phyloP scores from a whole-genome alignment of 2,113 vertebrate species.

The Mastomys natalensis region DNA sequence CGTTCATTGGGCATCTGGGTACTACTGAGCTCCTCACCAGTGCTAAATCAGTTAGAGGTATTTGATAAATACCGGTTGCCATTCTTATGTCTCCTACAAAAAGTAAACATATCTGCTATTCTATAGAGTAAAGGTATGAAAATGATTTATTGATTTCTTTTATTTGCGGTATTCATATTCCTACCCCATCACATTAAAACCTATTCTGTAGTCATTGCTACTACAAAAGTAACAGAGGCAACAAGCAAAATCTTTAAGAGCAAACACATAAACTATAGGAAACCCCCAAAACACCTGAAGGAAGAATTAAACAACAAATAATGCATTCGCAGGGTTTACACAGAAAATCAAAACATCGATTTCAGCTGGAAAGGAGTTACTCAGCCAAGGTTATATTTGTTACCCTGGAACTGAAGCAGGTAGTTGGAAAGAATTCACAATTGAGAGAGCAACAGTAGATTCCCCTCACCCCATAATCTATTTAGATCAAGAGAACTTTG shows the following conservation, averaged over 20 bases:
- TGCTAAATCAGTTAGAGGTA: neutral
- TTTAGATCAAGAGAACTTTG: conserved; percentile 71
- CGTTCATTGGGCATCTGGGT: neutral
- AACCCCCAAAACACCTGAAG: neutral
- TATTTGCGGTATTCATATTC: neutral
- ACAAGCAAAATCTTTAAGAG: neutral
- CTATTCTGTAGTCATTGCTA: neutral
- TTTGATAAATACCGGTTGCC: neutral
- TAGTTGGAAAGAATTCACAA: conserved; percentile 71
- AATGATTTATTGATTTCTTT: neutral
- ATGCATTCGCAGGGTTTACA: neutral
- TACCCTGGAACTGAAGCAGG: conserved; percentile 58
- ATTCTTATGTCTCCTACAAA: conserved; percentile 11
- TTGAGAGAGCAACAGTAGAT: conserved; percentile 44
- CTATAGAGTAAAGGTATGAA: neutral
- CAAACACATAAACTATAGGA: neutral
- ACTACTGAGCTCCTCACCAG: neutral
- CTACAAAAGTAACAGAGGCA: neutral
- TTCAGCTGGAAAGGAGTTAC: conserved; percentile 36
- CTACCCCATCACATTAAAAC: neutral
- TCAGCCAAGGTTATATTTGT: conserved; percentile 41
- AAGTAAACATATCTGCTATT: neutral
- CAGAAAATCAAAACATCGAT: neutral
- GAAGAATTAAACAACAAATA: conserved; percentile 55
- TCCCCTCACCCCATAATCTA: conserved; percentile 45